Evolutionary conservation across 2,888 invertebrate species (phyloP).

Genomic region (Hyles lineata): DNA sequence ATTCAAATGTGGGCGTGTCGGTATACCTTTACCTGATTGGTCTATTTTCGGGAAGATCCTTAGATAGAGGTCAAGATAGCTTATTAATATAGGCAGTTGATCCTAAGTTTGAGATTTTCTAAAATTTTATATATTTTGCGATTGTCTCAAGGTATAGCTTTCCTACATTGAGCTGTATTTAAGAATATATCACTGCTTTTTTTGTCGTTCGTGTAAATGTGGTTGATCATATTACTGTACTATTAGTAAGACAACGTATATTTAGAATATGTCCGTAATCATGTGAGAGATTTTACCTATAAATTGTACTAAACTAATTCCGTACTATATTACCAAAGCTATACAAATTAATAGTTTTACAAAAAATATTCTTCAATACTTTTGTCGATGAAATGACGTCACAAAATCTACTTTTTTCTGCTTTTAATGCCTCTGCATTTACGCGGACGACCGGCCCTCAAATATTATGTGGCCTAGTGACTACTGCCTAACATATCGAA

Average conservation of each 20-base stretch:
- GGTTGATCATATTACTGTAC: conserved; percentile 28
- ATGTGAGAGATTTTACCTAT: background rate
- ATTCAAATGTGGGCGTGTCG: too few species aligned
- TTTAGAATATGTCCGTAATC: conserved; percentile 32
- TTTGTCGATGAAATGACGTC: too few species aligned
- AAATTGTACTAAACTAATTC: too few species aligned
- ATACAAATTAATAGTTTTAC: too few species aligned
- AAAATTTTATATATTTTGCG: conserved; percentile 15
- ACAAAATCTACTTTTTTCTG: background rate
- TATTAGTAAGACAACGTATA: conserved; percentile 2
- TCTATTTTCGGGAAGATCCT: too few species aligned
- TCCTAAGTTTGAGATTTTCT: conserved; percentile 9
- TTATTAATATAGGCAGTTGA: background rate
- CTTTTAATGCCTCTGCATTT: background rate
- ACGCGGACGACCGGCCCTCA: conserved; percentile 28
- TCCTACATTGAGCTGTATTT: conserved; percentile 34
- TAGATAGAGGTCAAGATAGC: too few species aligned
- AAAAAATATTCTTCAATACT: too few species aligned
- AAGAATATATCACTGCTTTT: conserved; percentile 50
- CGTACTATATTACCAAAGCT: too few species aligned
- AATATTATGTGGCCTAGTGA: conserved; percentile 71
- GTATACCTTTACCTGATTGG: too few species aligned
- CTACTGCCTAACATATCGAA: conserved; percentile 81
- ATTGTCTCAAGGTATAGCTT: conserved; percentile 10
- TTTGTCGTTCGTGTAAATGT: conserved; percentile 48